Conservation (phyloP, 2,113 vertebrate species). For the Leiothrix lutea region DNA sequence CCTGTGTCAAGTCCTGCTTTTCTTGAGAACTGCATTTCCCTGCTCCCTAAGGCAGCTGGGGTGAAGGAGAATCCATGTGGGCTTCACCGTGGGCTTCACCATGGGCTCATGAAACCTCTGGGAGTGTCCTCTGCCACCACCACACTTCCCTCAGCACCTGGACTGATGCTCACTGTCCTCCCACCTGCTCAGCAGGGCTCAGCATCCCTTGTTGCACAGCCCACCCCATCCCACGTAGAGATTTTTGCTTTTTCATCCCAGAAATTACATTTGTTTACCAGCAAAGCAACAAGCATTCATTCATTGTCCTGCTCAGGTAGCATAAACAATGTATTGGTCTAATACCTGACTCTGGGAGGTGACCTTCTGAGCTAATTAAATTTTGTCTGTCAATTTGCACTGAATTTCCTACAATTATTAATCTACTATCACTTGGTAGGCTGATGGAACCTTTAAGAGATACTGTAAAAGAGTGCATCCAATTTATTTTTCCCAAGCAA, state of each 20-base stretch:
- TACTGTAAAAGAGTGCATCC: background rate
- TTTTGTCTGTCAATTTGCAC: background rate
- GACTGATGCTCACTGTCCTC: background rate
- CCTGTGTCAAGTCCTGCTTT: fast-evolving
- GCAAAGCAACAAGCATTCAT: background rate
- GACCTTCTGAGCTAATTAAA: background rate
- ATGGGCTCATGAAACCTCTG: background rate
- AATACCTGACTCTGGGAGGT: background rate
- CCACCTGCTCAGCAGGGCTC: background rate
- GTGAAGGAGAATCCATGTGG: fast-evolving
- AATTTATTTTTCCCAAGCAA: background rate
- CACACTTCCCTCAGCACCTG: fast-evolving
- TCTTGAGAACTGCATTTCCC: background rate
- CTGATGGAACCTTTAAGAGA: background rate
- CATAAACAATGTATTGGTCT: background rate
- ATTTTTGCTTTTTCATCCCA: background rate
- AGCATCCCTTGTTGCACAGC: background rate
- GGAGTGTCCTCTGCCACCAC: background rate
- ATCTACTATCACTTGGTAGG: background rate
- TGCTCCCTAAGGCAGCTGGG: fast-evolving
- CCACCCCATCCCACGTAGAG: fast-evolving
- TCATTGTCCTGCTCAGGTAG: background rate
- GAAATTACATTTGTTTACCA: background rate
- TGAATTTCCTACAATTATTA: background rate
- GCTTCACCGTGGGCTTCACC: background rate